Evolutionary conservation across 2,797 vertebrate genomes (phyloP).

Genomic region (Muscicapa striata): DNA sequence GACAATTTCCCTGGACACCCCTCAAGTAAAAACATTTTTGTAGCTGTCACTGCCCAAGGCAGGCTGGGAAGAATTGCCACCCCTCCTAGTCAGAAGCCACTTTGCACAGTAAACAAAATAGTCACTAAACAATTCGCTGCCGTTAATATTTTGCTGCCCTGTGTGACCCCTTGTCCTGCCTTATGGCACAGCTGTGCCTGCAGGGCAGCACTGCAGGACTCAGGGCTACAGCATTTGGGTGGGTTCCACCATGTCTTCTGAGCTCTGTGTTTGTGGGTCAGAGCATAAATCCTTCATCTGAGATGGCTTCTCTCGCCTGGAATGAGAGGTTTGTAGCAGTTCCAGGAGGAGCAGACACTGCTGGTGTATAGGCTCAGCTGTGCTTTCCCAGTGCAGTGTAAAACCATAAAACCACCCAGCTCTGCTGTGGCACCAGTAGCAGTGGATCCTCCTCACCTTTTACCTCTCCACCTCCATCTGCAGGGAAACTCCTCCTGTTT

Average conservation of each 20-base stretch:
- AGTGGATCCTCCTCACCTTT: neutral
- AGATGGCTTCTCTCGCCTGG: neutral
- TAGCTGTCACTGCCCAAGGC: conserved; percentile 16
- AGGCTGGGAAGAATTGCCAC: neutral
- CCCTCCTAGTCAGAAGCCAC: neutral
- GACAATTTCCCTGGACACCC: neutral
- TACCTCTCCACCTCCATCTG: rapidly evolving
- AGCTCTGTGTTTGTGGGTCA: neutral
- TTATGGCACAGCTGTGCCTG: neutral
- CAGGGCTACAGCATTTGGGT: rapidly evolving
- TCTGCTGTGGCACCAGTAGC: neutral
- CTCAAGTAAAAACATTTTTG: neutral
- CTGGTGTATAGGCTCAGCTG: neutral
- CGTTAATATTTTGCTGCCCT: conserved; percentile 38
- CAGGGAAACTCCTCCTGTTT: neutral
- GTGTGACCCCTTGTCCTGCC: neutral
- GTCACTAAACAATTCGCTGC: conserved; percentile 40
- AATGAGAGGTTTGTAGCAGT: neutral
- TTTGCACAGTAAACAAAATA: conserved; percentile 14
- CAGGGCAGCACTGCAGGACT: neutral
- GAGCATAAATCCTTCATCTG: neutral
- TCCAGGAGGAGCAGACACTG: neutral
- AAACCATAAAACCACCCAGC: rapidly evolving
- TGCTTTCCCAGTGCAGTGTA: neutral
- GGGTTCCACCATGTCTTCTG: rapidly evolving